Evolutionary conservation across 2,797 vertebrate species (phyloP).

Genomic region (Synaphobranchus kaupii): DNA sequence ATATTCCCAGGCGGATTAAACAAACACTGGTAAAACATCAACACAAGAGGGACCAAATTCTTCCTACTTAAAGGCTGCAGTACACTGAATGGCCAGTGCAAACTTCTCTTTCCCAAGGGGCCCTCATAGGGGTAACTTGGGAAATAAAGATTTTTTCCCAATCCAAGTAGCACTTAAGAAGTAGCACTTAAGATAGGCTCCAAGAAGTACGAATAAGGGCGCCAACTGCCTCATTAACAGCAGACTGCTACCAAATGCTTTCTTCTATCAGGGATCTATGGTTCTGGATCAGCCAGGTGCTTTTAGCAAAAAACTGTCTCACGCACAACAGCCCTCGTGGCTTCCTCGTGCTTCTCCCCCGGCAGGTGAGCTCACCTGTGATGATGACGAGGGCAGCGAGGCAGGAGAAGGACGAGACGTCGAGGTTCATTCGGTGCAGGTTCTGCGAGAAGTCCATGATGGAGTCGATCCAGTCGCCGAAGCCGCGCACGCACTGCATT

Average conservation of each 20-base stretch:
- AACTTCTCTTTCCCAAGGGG: no score
- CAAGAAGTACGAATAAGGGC: background rate
- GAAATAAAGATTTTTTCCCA: no score
- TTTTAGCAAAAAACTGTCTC: background rate
- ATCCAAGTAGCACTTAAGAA: no score
- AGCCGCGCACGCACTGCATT: constrained; percentile 87
- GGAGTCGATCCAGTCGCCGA: constrained; percentile 93
- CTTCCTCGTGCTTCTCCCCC: background rate
- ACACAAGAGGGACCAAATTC: no score
- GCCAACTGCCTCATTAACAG: background rate
- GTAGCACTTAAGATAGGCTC: no score
- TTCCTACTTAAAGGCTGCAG: no score
- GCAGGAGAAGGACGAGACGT: constrained; percentile 88
- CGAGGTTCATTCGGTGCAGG: constrained; percentile 88
- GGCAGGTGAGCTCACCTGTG: constrained; percentile 75
- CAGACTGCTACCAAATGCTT: background rate
- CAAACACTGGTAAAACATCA: no score
- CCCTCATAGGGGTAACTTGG: no score
- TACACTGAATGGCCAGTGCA: no score
- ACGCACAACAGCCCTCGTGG: background rate
- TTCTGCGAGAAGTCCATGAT: constrained; percentile 92
- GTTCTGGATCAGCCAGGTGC: background rate
- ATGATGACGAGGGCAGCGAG: constrained; percentile 91
- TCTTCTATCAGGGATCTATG: background rate
- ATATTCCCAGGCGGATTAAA: no score